These are phyloP conservation scores for Peucedramus taeniatus DNA, from an alignment of 2,113 vertebrate genomes.

Conservation along the genomic window DNA sequence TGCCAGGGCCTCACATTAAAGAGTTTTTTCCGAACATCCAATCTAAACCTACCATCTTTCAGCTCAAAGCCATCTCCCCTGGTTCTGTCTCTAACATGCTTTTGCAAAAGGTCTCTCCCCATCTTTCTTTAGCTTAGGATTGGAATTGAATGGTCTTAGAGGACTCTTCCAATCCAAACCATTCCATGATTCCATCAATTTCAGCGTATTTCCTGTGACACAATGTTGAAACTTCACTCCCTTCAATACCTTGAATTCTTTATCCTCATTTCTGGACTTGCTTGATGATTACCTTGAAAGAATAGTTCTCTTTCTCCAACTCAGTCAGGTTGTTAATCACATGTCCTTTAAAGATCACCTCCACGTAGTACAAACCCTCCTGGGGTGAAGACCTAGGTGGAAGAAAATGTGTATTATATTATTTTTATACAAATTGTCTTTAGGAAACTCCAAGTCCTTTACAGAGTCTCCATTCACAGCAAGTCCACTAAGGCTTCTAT, in stretches of 20 bases:
- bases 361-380: conserved; percentile 31
- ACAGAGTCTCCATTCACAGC: not conserved
- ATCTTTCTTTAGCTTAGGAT: not conserved
- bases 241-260: not conserved
- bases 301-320: not conserved
- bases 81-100: not conserved
- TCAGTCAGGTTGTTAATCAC: not conserved
- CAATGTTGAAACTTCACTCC: not conserved
- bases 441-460: not conserved
- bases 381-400: not conserved
- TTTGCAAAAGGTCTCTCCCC: not conserved
- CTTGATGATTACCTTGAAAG: conserved; percentile 49
- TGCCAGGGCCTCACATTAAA: not conserved
- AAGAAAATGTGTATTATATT: not conserved
- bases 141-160: not conserved
- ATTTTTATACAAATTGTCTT: not conserved
- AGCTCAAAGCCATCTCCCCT: not conserved
- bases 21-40: accelerated
- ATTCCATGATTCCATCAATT: not conserved
- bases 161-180: not conserved
- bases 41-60: not conserved
- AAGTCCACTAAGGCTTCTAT: not conserved
- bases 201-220: not conserved
- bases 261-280: not conserved
- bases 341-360: conserved; percentile 10